Percentiles rank a stretch among this genome's conserved stretches.
These are phyloP conservation scores for Cyphomyrus plagiostoma DNA, from an alignment of 2,113 vertebrate genomes.

Conservation along the genomic window DNA sequence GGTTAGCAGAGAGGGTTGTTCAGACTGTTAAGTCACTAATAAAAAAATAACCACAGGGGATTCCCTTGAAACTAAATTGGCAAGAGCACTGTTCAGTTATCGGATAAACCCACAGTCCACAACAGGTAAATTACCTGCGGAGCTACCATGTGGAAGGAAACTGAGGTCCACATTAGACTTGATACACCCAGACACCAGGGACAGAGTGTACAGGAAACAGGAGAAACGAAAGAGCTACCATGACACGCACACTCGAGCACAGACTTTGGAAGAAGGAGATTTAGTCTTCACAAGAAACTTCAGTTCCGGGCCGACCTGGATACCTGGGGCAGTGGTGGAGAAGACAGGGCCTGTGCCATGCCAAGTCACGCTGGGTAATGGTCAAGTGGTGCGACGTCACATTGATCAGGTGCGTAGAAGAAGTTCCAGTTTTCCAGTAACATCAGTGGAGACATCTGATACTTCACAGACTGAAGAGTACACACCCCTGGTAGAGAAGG, in stretches of 20 bases:
- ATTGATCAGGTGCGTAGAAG: too few species aligned
- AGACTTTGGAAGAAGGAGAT: background rate
- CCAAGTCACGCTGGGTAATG: background rate
- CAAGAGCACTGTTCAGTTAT: background rate
- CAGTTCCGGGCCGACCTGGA: constrained; percentile 18
- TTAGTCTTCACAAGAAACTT: constrained; percentile 13
- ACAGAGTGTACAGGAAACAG: background rate
- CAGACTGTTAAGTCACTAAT: background rate
- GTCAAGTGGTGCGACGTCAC: background rate
- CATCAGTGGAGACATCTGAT: too few species aligned
- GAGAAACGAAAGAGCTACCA: background rate
- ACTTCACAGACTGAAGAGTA: too few species aligned
- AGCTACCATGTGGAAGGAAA: background rate
- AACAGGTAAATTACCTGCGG: background rate
- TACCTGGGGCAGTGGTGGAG: background rate
- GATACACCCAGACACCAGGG: background rate
- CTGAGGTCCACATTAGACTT: background rate
- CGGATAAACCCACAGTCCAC: background rate
- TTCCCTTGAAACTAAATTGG: background rate
- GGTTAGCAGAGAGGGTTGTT: background rate
- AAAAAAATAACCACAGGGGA: background rate
- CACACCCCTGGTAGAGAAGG: too few species aligned
- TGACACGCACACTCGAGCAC: background rate
- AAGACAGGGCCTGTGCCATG: constrained; percentile 21
- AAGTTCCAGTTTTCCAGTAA: too few species aligned